phyloP scores from a whole-genome alignment of 2,797 vertebrate genomes.

The Protonibea diacanthus region DNA sequence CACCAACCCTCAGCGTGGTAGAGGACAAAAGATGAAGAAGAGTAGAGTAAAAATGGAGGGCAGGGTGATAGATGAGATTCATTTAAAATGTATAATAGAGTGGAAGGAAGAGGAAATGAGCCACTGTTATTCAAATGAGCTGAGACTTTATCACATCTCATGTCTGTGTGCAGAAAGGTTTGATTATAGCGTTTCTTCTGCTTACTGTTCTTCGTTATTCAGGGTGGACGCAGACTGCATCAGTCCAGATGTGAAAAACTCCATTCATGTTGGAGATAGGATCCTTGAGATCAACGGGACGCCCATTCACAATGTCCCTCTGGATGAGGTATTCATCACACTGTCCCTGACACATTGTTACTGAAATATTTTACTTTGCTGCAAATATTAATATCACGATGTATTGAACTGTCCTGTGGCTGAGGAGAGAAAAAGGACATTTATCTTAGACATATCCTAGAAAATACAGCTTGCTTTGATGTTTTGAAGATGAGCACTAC shows the following conservation, averaged over 20 bases:
- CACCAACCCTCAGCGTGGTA: not conserved
- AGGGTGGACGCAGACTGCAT: constrained; percentile 94
- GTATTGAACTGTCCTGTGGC: not conserved
- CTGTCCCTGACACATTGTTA: not conserved
- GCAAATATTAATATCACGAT: not conserved
- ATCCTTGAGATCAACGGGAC: constrained; percentile 99
- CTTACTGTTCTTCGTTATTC: constrained; percentile 27
- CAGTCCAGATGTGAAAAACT: constrained; percentile 96
- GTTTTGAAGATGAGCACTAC: no score
- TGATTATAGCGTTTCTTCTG: not conserved
- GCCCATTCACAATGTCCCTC: constrained; percentile 93
- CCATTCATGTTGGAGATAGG: constrained; percentile 95
- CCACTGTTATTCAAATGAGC: constrained; percentile 49
- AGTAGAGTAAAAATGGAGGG: constrained; percentile 14
- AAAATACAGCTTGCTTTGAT: no score
- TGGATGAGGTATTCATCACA: constrained; percentile 90
- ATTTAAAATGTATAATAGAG: constrained; percentile 49
- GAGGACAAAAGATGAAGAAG: constrained; percentile 22
- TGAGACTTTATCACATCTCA: constrained; percentile 23
- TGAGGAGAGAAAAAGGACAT: not conserved
- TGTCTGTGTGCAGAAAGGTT: constrained; percentile 18
- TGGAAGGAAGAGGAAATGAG: constrained; percentile 34
- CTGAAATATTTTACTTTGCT: constrained; percentile 6
- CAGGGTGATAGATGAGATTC: constrained; percentile 41
- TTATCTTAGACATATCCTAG: not conserved